Evolutionary conservation across 30 jellyfish, hydroid and myxozoan species (phyloP).

Genomic region (Aurelia aurita): DNA sequence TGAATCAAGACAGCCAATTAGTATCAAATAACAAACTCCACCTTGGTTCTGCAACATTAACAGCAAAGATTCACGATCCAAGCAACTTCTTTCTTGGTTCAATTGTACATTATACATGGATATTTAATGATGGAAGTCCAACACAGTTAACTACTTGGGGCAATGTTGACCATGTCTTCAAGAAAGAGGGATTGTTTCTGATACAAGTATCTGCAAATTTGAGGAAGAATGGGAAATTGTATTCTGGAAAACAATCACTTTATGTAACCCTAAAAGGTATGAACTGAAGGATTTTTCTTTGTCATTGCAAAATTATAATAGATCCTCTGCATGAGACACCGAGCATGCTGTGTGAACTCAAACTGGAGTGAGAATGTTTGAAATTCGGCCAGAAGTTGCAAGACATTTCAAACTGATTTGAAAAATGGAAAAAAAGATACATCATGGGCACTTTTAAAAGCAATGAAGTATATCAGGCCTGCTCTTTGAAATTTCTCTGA

Average conservation of each 20-base stretch:
- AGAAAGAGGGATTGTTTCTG: constrained; percentile 41
- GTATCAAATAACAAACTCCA: constrained; percentile 9
- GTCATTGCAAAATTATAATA: too few species aligned
- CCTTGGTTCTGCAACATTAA: constrained; percentile 24
- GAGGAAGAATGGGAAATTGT: constrained; percentile 44
- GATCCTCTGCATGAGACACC: too few species aligned
- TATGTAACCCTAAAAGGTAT: constrained; percentile 55
- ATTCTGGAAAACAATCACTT: constrained; percentile 35
- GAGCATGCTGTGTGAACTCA: too few species aligned
- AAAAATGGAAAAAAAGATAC: too few species aligned
- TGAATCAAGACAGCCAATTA: constrained; percentile 18
- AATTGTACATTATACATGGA: constrained; percentile 31
- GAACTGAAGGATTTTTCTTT: neutral
- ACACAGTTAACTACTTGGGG: constrained; percentile 13
- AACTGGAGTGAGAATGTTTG: too few species aligned
- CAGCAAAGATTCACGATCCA: constrained; percentile 64
- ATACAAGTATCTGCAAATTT: constrained; percentile 45
- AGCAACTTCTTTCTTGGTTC: constrained; percentile 33
- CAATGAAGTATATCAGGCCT: too few species aligned
- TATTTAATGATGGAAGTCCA: constrained; percentile 43
- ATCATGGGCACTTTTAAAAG: too few species aligned
- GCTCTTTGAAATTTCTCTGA: too few species aligned
- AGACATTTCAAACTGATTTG: too few species aligned
- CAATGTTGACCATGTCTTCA: constrained; percentile 16
- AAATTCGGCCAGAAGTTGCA: too few species aligned